Evolutionary conservation across 35 echinoderm and acorn worm species (phyloP), one percentile per base, ranked within the genome.

Genomic region (Lytechinus pictus): DNA sequence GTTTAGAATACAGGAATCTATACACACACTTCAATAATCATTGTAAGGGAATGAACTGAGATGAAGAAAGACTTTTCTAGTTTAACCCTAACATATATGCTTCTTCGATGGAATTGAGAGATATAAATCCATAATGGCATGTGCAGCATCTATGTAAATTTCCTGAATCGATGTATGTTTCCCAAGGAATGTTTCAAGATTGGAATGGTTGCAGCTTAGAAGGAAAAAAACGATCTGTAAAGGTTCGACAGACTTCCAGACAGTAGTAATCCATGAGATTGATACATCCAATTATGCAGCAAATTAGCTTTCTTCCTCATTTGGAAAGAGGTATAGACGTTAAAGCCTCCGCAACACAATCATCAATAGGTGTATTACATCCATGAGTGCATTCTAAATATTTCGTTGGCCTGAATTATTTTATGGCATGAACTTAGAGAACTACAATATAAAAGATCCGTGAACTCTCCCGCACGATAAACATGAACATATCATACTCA

Each of bases 311-410:
- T 79, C 19, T 79, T 79, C 66, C 5, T 6, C n/a, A 24, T 3
- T 79, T 79, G 66, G 66, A 79, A 79, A 4, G 66, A 71, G n/a
- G 66, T 24, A 14, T 79, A 14, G 19, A 79, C 19, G n/a, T 79
- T n/a, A 79, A 79, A 79, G 66, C 66, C 66, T 24, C 66, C 16
- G 16, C 66, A 79, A 24, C 66, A 79, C 5, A 7, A 16, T 79
- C n/a, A 79, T 79, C 66, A 79, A 79, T 79, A 79, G 66, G n/a
- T 24, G 66, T 79, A 79, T 79, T 79, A 79, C 14, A 79, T 79
- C 66, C 66, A 79, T 79, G 66, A 79, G 66, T 24, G 66, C 66
- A 79, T n/a, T 79, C 12, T 79, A 79, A 79, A 79, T 79, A 79
- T 79, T 79, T 79, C 7, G n/a, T 79, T 6, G 4, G 66, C 66